Percentiles rank a stretch among this genome's conserved stretches.
phyloP scores from a whole-genome alignment of 2,797 vertebrate genomes.

The Borostomias antarcticus region DNA sequence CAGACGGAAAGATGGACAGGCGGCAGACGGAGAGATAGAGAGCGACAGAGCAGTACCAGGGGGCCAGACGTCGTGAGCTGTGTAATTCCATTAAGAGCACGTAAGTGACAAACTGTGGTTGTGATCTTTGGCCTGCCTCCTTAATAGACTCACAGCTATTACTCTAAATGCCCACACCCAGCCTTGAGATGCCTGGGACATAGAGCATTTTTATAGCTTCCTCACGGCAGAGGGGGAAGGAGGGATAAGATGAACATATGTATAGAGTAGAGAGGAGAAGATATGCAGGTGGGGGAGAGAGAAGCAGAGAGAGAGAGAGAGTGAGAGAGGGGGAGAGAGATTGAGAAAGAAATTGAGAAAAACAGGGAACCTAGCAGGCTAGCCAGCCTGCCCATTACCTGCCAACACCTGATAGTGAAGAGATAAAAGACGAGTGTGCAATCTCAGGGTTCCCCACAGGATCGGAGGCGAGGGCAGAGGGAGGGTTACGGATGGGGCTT shows the following conservation, averaged over 20 bases:
- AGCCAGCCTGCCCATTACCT: background rate
- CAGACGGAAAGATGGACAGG: slow-evolving; percentile 4
- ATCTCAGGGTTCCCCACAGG: too few relatives aligned
- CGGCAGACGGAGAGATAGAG: background rate
- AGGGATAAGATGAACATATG: background rate
- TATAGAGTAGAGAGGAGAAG: slow-evolving; percentile 1
- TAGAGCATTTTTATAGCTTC: slow-evolving; percentile 38
- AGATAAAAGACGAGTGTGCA: too few relatives aligned
- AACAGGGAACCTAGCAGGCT: slow-evolving; percentile 9
- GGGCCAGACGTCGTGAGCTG: slow-evolving; percentile 14
- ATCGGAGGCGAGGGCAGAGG: too few relatives aligned
- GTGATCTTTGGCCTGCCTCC: slow-evolving; percentile 47
- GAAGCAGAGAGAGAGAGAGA: background rate
- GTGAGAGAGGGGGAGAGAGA: background rate
- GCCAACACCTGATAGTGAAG: background rate
- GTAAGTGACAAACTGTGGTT: slow-evolving; percentile 27
- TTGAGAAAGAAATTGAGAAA: background rate
- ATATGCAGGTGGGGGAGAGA: background rate
- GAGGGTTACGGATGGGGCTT: too few relatives aligned
- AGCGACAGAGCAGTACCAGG: slow-evolving; percentile 5
- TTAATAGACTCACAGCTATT: slow-evolving; percentile 40
- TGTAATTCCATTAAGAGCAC: slow-evolving; percentile 50
- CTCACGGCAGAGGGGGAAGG: background rate
- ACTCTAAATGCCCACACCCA: slow-evolving; percentile 9
- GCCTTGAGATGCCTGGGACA: slow-evolving; percentile 44